Percentiles rank a stretch among this genome's conserved stretches.
Conservation (phyloP, 1,140 invertebrate species). For the Uloborus diversus region DNA sequence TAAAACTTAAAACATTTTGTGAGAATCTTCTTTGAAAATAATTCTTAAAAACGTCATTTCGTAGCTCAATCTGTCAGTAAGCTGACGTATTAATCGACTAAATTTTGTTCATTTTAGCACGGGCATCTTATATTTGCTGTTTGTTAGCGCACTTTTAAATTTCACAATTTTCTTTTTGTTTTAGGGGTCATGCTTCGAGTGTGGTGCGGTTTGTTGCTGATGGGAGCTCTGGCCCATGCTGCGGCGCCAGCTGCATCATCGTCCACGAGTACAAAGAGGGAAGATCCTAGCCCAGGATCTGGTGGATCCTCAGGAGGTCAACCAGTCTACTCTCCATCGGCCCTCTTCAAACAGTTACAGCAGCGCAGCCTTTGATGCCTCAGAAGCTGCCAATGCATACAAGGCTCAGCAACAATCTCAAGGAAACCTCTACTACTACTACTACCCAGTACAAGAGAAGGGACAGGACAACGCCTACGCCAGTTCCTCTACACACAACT, state of each 20-base stretch:
- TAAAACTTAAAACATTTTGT: no score
- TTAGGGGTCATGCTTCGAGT: constrained; percentile 40
- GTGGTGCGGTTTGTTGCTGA: constrained; percentile 20
- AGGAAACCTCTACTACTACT: constrained; percentile 60
- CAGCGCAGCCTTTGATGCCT: constrained; percentile 27
- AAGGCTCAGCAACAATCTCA: constrained; percentile 34
- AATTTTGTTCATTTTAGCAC: no score
- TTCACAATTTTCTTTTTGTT: not conserved
- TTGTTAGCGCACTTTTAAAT: no score
- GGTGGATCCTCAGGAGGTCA: constrained; percentile 15
- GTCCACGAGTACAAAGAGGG: constrained; percentile 21
- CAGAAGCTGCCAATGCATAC: constrained; percentile 18
- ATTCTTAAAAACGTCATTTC: no score
- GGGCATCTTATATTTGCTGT: no score
- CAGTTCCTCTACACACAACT: constrained; percentile 56
- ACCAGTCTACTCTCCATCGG: constrained; percentile 49
- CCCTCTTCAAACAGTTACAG: constrained; percentile 42
- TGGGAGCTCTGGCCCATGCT: constrained; percentile 22
- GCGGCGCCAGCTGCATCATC: constrained; percentile 15
- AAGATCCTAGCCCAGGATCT: constrained; percentile 11
- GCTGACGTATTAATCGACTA: no score
- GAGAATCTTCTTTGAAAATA: no score
- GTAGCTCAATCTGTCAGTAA: no score
- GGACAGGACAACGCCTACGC: constrained; percentile 43
- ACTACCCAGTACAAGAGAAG: constrained; percentile 60